A percentile compares a stretch with the other conserved stretches of the same genome.
These are phyloP conservation scores for Limosa lapponica DNA, from an alignment of 2,797 vertebrate species.

Conservation along the genomic window DNA sequence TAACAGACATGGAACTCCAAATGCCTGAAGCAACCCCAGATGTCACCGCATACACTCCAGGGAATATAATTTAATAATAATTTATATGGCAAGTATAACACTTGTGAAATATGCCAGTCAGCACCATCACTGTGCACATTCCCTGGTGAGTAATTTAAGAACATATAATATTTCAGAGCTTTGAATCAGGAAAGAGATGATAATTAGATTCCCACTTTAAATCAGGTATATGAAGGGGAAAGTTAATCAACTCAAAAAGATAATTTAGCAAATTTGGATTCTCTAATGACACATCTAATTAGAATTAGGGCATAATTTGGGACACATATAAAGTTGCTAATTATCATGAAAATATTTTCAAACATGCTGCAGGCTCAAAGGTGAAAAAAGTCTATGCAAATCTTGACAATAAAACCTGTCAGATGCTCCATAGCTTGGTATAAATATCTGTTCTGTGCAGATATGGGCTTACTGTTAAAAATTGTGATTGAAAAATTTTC, in stretches of 20 bases:
- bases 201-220: constrained; percentile 57
- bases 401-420: constrained; percentile 8
- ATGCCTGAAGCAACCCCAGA: constrained; percentile 73
- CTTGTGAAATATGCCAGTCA: constrained; percentile 69
- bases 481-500: neutral
- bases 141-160: constrained; percentile 56
- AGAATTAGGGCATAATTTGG: constrained; percentile 59
- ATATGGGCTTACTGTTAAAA: neutral
- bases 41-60: constrained; percentile 56
- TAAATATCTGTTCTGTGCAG: neutral
- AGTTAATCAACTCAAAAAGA: constrained; percentile 67
- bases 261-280: constrained; percentile 59
- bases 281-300: constrained; percentile 57
- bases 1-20: constrained; percentile 66
- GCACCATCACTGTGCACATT: constrained; percentile 29
- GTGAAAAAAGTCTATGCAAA: constrained; percentile 5
- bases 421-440: neutral
- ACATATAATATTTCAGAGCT: constrained; percentile 55
- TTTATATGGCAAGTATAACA: constrained; percentile 61
- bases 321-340: constrained; percentile 49
- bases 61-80: constrained; percentile 74
- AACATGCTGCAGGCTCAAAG: constrained; percentile 15
- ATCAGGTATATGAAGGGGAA: constrained; percentile 34
- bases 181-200: constrained; percentile 41
- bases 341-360: constrained; percentile 65